These are phyloP conservation scores for Albula glossodonta DNA, from an alignment of 2,113 vertebrate genomes.

Conservation along the genomic window DNA sequence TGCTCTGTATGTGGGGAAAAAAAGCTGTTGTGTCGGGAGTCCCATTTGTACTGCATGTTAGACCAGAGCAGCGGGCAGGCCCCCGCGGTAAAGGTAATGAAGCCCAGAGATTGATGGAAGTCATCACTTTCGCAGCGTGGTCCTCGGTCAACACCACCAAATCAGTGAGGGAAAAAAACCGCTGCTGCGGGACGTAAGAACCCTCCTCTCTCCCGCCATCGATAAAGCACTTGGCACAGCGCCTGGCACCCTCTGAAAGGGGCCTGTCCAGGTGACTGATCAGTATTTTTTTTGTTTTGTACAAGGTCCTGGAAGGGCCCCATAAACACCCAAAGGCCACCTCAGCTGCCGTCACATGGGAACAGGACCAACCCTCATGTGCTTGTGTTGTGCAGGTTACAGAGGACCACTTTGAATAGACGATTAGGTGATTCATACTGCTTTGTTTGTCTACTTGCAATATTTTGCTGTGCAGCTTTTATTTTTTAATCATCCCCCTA, in stretches of 20 bases:
- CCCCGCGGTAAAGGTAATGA: neutral
- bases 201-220: neutral
- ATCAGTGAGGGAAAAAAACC: neutral
- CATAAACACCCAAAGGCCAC: neutral
- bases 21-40: neutral
- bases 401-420: too few species aligned
- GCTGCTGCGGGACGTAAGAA: neutral
- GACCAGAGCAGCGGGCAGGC: neutral
- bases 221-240: slow-evolving; percentile 17
- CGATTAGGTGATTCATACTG: too few species aligned
- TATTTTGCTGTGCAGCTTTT: too few species aligned
- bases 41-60: neutral
- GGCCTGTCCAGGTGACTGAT: slow-evolving; percentile 37
- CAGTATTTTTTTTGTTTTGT: slow-evolving; percentile 1
- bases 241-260: slow-evolving; percentile 31
- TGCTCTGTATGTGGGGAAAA: neutral
- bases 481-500: too few species aligned
- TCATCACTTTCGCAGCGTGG: slow-evolving; percentile 29
- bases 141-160: slow-evolving; percentile 22
- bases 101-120: slow-evolving; percentile 33
- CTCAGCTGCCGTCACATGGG: neutral
- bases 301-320: neutral
- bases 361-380: neutral
- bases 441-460: too few species aligned
- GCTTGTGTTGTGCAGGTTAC: neutral